Evolutionary conservation across 2,113 vertebrate species (phyloP), one percentile per base, ranked within the genome.

Genomic region (Nerophis lumbriciformis): DNA sequence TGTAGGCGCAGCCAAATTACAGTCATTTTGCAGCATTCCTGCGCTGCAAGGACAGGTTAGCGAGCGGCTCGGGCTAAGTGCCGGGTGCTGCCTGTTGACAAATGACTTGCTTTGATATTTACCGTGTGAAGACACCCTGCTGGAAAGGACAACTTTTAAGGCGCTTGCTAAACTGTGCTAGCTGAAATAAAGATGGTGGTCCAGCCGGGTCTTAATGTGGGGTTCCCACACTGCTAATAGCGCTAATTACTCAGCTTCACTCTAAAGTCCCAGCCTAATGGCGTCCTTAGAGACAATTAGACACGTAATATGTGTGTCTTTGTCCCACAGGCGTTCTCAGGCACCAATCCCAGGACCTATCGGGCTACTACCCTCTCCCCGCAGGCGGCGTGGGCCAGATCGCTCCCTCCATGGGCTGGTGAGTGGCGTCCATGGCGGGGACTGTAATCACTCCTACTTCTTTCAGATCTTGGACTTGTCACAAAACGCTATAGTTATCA

Each of bases 381-480:
- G 92, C 95, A 14, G 90, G 93, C 39, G 92, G 93, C 48, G 93
- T 98, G 4, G 90, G 95, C 55, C 97, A 97, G 88, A 96, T 99
- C 79, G 87, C 94, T 11, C 94, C 96, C 59, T 93, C 97, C 56
- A 93, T 99, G 93, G 93, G 95, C 82, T 99, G 97, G 97, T 99
- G 89, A 97, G 95, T 94, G 28, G 28, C 28, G 28, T 28, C 28
- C 28, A 3, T 28, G 28, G 28, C 28, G 28, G 28, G 28, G 28
- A 28, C 28, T 76, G 6, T 61, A 71, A 48, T 68, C 56, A 62
- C 64, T 11, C 42, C 39, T 47, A 0, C 13, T 16, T 19, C 49
- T 51, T 51, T 21, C 19, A 21, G 6, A 16, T 19, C 14, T 16
- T 16, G 19, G 49, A 8, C 15, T 51, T 51, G 19, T 15, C 28